These are phyloP conservation scores for Orius insidiosus DNA, from an alignment of 1,140 invertebrate species.

Conservation along the genomic window DNA sequence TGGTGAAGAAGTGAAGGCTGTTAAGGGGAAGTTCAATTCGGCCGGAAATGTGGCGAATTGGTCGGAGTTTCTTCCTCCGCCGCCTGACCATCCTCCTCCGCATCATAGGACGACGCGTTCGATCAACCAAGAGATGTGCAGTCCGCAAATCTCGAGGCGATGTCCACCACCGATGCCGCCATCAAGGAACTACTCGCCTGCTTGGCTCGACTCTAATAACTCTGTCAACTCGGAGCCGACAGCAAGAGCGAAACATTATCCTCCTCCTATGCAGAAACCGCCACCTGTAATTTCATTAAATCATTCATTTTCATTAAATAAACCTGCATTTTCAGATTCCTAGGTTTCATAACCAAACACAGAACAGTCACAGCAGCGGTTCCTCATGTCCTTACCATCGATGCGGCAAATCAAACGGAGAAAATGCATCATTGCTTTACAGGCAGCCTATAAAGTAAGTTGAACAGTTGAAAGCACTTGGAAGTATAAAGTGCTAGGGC, in stretches of 20 bases:
- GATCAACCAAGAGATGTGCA: conserved; percentile 7
- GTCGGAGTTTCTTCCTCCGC: conserved; percentile 15
- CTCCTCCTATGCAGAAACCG: conserved; percentile 9
- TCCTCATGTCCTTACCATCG: conserved; percentile 14
- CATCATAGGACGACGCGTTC: conserved; percentile 4
- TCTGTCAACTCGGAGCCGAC: conserved; percentile 6
- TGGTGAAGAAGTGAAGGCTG: conserved; percentile 10
- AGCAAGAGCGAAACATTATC: conserved; percentile 9
- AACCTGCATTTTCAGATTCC: conserved; percentile 3
- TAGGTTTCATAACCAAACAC: conserved; percentile 5
- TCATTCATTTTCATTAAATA: too few relatives aligned
- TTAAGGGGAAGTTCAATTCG: conserved; percentile 13
- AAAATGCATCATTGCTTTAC: conserved; percentile 13
- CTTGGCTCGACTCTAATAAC: conserved; percentile 11
- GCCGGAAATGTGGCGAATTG: conserved; percentile 10
- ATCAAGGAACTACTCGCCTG: conserved; percentile 7
- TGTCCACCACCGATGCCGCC: conserved; percentile 12
- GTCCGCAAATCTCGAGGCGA: conserved; percentile 7
- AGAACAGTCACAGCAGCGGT: conserved; percentile 11
- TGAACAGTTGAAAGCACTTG: too few relatives aligned
- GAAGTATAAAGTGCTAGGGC: too few relatives aligned
- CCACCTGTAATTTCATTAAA: conserved; percentile 10
- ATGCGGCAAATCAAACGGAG: conserved; percentile 10
- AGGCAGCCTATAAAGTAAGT: conserved; percentile 15
- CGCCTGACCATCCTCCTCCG: conserved; percentile 15